Base-by-base conservation (phyloP, 2,113 vertebrate species). In the Xyrauchen texanus region DNA sequence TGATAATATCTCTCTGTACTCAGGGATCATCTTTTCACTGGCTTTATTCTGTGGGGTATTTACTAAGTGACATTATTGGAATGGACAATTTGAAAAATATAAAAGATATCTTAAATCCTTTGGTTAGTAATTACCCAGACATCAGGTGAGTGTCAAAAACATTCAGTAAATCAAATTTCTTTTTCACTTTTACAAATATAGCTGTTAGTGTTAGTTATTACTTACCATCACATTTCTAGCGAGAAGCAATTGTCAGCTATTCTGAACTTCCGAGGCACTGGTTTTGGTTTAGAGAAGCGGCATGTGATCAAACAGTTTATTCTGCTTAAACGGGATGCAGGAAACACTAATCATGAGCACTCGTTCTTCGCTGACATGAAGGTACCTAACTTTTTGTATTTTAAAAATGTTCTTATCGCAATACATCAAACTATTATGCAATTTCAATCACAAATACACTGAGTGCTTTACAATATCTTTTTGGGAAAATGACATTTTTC, bases 211-310 rank as follows among this genome's bases (percentile, higher is more conserved):
- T 34, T 34, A 34, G 1, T 34, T 34, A 34, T 34, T 34, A 34
- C 21, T 34, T 34, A 34, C 21, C 21, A 34, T 49, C 47, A 49
- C 2, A 13, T 81, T 71, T 79, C 15, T 67, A 84, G 83, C 65
- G 70, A 76, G 77, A 85, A 68, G 67, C 84, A 85, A 4, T 13
- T 85, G 12, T 57, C 58, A 68, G 81, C 81, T 6, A 65, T 85
- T 61, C 57, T 85, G 34, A 15, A 44, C 76, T 85, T 85, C 76
- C 61, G 84, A 70, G 76, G 71, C 70, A 81, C 12, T 5, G 11
- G 65, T 12, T 73, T 81, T 6, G 68, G n/a, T 21, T 70, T 81
- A 55, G 71, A 57, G 57, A 75, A 10, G 13, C 16, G 57, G 5
- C 10, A 16, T 0, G 49, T 79, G 6, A 55, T 79, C 57, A 68